Percentiles rank a stretch among this genome's conserved stretches.
These are phyloP conservation scores for Grammomys dolichurus DNA, from an alignment of 2,113 vertebrate species.

Conservation along the genomic window DNA sequence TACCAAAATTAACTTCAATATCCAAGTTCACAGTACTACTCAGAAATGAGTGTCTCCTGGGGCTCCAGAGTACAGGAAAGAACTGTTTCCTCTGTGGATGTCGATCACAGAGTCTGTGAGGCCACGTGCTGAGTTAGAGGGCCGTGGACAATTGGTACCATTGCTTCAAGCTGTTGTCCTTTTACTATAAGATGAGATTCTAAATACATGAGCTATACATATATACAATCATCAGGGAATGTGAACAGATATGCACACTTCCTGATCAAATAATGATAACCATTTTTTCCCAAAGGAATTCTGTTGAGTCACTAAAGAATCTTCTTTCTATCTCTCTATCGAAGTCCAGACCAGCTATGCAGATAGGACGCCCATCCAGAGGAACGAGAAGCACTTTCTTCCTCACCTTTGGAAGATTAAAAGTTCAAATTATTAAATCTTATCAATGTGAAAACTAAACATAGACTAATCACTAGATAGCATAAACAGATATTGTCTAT, in stretches of 20 bases:
- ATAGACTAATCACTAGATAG: neutral
- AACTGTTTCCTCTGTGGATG: neutral
- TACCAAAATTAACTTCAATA: slow-evolving; percentile 53
- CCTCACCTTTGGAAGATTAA: slow-evolving; percentile 89
- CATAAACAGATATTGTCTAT: neutral
- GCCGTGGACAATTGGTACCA: neutral
- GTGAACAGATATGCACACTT: neutral
- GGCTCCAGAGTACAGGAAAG: neutral
- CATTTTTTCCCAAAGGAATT: slow-evolving; percentile 36
- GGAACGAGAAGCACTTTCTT: slow-evolving; percentile 89
- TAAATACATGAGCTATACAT: neutral
- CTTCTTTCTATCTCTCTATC: slow-evolving; percentile 83
- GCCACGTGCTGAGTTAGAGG: neutral
- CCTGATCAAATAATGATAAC: slow-evolving; percentile 45
- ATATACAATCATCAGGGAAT: slow-evolving; percentile 4
- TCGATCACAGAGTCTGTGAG: neutral
- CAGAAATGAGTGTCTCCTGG: neutral
- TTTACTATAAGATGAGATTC: neutral
- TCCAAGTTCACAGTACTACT: slow-evolving; percentile 60
- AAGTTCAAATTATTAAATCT: slow-evolving; percentile 24
- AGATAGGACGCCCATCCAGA: slow-evolving; percentile 97
- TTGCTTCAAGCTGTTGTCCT: neutral
- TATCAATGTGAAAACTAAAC: neutral
- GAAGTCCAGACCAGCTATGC: slow-evolving; percentile 99
- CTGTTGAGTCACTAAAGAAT: slow-evolving; percentile 38